Evolutionary conservation across 2,888 invertebrate genomes (phyloP).

Genomic region (Oscheius onirici): DNA sequence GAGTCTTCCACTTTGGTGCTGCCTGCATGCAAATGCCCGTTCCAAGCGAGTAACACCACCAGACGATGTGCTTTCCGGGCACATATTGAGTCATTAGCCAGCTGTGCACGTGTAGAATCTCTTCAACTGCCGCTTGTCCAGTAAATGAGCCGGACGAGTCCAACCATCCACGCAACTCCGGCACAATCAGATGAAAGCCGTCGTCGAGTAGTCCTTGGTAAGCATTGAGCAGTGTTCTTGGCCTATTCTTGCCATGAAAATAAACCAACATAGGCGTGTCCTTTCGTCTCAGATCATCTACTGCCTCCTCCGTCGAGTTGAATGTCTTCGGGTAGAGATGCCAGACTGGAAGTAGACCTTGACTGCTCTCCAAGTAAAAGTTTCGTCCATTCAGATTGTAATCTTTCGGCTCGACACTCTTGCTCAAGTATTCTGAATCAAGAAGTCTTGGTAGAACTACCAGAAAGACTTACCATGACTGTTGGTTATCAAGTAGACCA

Average conservation of each 20-base stretch:
- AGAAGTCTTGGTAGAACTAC: not conserved
- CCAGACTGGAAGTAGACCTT: conserved; percentile 10
- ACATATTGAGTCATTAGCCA: not conserved
- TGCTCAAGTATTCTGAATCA: not conserved
- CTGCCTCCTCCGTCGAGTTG: conserved; percentile 7
- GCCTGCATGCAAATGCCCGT: conserved; percentile 7
- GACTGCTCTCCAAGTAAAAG: conserved; percentile 7
- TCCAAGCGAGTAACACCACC: conserved; percentile 23
- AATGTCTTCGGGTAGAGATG: not conserved
- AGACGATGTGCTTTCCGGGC: conserved; percentile 1
- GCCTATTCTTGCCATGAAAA: not conserved
- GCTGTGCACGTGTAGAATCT: not conserved
- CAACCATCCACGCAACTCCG: conserved; percentile 13
- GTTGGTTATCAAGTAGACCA: not conserved
- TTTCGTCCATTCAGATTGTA: not conserved
- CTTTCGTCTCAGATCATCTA: not conserved
- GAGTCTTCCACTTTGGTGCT: not conserved
- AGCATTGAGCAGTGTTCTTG: not conserved
- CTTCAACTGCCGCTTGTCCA: not conserved
- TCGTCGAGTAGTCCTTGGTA: not conserved
- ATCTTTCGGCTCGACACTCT: not conserved
- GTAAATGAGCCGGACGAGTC: conserved; percentile 7
- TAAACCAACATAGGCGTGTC: too few relatives aligned
- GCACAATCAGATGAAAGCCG: conserved; percentile 18
- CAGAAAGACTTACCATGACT: not conserved